Evolutionary conservation across 2,797 vertebrate genomes (phyloP).

Genomic region (Antennarius maculatus): DNA sequence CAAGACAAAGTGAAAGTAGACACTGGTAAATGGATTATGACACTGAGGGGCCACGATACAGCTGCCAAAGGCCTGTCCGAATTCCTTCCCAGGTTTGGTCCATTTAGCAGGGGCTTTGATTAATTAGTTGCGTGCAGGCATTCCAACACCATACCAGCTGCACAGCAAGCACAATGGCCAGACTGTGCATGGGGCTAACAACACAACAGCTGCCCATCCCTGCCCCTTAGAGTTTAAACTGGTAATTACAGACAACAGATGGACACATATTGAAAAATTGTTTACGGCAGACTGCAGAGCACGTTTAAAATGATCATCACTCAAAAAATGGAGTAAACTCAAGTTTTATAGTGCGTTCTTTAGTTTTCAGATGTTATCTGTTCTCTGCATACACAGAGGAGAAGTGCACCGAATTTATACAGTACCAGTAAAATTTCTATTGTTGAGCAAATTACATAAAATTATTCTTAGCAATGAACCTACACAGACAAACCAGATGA

Average conservation of each 20-base stretch:
- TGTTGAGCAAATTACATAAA: too few relatives aligned
- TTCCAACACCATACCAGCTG: conserved; percentile 76
- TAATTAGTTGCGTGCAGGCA: conserved; percentile 68
- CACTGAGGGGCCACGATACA: conserved; percentile 53
- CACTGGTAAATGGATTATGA: conserved; percentile 58
- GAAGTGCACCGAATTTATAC: background rate
- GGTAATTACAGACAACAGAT: conserved; percentile 41
- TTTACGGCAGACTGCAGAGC: background rate
- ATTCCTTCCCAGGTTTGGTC: conserved; percentile 58
- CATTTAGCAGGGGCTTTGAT: conserved; percentile 63
- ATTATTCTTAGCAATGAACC: too few relatives aligned
- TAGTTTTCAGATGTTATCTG: background rate
- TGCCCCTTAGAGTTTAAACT: conserved; percentile 33
- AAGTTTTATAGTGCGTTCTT: background rate
- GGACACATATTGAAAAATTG: conserved; percentile 10
- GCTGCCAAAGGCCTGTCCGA: conserved; percentile 62
- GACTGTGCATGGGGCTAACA: conserved; percentile 68
- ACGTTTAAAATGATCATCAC: conserved; percentile 11
- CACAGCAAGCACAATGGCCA: conserved; percentile 72
- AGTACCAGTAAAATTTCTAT: background rate
- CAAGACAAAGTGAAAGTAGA: conserved; percentile 47
- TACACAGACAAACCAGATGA: too few relatives aligned
- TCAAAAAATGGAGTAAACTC: background rate
- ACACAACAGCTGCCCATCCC: conserved; percentile 73
- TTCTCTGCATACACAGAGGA: too few relatives aligned